phyloP scores from a whole-genome alignment of 2,888 invertebrate genomes.

The Macrosoma leucophasiata region DNA sequence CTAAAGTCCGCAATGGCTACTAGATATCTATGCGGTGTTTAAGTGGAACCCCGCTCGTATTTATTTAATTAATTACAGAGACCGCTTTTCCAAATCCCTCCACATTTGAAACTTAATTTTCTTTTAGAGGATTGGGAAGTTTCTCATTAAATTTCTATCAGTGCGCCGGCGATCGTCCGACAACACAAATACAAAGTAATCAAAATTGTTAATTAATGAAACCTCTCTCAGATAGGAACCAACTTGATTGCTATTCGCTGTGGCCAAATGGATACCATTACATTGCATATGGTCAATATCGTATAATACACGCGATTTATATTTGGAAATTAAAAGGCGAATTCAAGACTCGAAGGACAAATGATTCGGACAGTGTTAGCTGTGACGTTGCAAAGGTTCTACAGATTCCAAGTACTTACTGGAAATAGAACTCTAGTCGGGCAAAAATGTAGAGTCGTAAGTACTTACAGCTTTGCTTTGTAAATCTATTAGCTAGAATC shows the following conservation, averaged over 20 bases:
- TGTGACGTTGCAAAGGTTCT: no score
- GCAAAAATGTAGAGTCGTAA: no score
- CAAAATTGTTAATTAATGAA: conserved; percentile 57
- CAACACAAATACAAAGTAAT: conserved; percentile 64
- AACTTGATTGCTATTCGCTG: conserved; percentile 20
- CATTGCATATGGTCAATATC: no score
- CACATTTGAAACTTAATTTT: conserved; percentile 55
- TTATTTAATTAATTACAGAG: conserved; percentile 51
- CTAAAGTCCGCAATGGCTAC: no score
- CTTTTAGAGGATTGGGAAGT: conserved; percentile 42
- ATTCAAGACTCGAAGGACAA: no score
- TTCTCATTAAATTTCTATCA: conserved; percentile 56
- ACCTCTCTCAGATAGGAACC: conserved; percentile 26
- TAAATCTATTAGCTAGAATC: no score
- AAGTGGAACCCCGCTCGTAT: conserved; percentile 26
- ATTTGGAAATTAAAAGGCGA: no score
- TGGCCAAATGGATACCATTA: conserved; percentile 6
- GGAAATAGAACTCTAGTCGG: no score
- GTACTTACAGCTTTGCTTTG: no score
- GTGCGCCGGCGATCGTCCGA: conserved; percentile 31
- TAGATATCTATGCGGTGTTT: not conserved
- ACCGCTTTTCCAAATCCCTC: conserved; percentile 37
- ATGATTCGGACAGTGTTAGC: no score
- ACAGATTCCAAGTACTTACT: no score
- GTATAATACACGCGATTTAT: no score